Conservation (phyloP, 1,140 invertebrate genomes). For the Cyclargus thomasi region DNA sequence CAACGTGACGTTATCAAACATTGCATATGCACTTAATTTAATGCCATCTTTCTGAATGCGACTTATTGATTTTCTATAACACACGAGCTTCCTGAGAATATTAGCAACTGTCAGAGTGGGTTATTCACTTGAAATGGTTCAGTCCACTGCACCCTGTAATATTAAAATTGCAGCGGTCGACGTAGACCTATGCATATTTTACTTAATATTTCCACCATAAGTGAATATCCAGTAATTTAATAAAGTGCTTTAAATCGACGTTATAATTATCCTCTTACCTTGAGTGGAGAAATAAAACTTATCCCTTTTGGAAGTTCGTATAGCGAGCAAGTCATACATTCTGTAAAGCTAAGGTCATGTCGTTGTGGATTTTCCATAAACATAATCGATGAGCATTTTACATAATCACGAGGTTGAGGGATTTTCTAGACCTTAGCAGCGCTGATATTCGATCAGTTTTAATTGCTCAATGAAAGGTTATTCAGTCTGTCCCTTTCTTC, state of each 20-base stretch:
- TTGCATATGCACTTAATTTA: too few species aligned
- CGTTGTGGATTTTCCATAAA: background rate
- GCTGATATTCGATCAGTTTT: background rate
- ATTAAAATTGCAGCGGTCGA: background rate
- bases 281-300: background rate
- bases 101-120: background rate
- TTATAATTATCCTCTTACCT: background rate
- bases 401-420: background rate
- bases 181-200: background rate
- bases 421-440: background rate
- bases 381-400: background rate
- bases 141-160: background rate
- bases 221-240: background rate
- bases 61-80: background rate
- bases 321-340: background rate
- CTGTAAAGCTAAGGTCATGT: background rate
- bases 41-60: background rate
- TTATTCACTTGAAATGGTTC: background rate
- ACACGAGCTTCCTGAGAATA: background rate
- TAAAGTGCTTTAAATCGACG: too few species aligned
- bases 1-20: too few species aligned
- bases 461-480: constrained; percentile 5
- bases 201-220: background rate
- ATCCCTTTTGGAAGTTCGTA: background rate
- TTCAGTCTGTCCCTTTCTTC: constrained; percentile 30